A percentile compares a stretch with the other conserved stretches of the same genome.
Evolutionary conservation across 2,113 vertebrate species (phyloP).

Genomic region (Triplophysa dalaica): DNA sequence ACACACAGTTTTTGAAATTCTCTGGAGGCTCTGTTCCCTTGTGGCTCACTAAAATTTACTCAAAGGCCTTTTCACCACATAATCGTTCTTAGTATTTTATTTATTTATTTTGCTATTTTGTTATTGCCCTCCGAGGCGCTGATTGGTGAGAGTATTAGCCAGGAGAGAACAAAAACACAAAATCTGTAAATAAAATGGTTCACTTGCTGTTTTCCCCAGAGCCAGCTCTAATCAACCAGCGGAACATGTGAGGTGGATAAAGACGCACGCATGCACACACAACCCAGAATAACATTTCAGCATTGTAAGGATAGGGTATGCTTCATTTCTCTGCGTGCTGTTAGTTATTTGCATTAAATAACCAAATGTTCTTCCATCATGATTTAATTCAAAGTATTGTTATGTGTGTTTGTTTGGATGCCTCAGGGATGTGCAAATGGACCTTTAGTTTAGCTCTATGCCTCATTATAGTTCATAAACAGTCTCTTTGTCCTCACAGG

Average conservation of each 20-base stretch:
- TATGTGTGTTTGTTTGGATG: neutral
- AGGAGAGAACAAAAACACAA: constrained; percentile 32
- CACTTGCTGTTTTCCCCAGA: constrained; percentile 35
- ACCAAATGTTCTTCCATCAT: neutral
- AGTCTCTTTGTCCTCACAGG: neutral
- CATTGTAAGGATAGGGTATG: too few relatives aligned
- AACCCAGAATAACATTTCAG: neutral
- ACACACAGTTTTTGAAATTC: constrained; percentile 37
- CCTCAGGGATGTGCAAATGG: neutral
- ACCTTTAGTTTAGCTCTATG: neutral
- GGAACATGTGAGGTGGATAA: neutral
- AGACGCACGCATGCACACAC: neutral
- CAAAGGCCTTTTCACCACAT: constrained; percentile 42
- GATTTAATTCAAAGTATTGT: neutral
- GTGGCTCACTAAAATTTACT: constrained; percentile 40
- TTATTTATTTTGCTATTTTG: constrained; percentile 39
- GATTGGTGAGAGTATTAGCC: constrained; percentile 36
- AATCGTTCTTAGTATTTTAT: constrained; percentile 43
- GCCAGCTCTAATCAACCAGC: constrained; percentile 17
- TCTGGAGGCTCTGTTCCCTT: constrained; percentile 43
- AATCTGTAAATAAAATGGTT: constrained; percentile 43
- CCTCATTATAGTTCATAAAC: neutral
- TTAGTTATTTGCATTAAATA: neutral
- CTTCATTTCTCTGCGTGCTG: too few relatives aligned
- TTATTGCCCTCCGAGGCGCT: constrained; percentile 34